These are phyloP conservation scores for Tympanuchus pallidicinctus DNA, from an alignment of 2,113 vertebrate genomes.

Conservation along the genomic window DNA sequence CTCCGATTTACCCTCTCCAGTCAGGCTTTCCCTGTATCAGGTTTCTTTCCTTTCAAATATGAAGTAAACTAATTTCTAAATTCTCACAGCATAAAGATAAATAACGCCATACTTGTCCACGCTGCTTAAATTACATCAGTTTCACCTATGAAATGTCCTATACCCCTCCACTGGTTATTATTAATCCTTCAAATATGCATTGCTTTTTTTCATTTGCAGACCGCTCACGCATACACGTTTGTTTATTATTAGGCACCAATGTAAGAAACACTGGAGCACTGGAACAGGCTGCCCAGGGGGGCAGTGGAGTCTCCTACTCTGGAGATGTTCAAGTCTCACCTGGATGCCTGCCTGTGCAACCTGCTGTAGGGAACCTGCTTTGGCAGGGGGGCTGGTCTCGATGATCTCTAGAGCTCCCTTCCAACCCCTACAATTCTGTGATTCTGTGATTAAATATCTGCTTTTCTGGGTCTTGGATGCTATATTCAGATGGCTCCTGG, in stretches of 20 bases:
- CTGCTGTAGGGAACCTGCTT: too few relatives aligned
- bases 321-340: too few relatives aligned
- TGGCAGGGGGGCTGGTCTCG: too few relatives aligned
- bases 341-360: too few relatives aligned
- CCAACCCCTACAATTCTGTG: too few relatives aligned
- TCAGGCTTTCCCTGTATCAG: not conserved
- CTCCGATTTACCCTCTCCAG: too few relatives aligned
- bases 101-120: not conserved
- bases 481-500: not conserved
- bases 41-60: not conserved
- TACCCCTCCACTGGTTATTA: not conserved
- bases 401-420: too few relatives aligned
- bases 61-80: not conserved
- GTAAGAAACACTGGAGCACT: not conserved
- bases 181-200: not conserved
- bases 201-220: not conserved
- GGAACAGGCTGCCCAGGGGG: too few relatives aligned
- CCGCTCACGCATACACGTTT: not conserved
- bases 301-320: too few relatives aligned
- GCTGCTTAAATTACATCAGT: not conserved
- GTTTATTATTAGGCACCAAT: not conserved
- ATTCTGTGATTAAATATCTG: not conserved
- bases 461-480: not conserved
- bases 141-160: not conserved
- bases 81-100: not conserved